Base-by-base conservation (phyloP, 2,888 invertebrate genomes). In the Pollenia labialis region DNA sequence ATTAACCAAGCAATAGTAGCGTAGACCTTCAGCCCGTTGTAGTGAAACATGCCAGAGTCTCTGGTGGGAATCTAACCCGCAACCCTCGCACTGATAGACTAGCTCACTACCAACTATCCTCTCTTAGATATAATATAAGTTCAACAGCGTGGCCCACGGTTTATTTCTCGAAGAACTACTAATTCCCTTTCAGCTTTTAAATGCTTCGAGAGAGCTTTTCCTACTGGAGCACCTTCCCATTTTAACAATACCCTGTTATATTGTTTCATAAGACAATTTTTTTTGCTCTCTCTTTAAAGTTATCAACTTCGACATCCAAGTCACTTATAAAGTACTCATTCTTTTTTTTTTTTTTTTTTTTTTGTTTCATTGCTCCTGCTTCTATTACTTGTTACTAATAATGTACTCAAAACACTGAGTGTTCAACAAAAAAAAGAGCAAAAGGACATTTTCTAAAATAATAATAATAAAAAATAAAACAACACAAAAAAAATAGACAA, bases 381-480 rank as follows among this genome's bases (percentile, higher is more conserved):
- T n/a, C 69, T 68, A 50, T n/a, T 42, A 71, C 79, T 80, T 75
- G 79, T 75, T 75, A 80, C 86, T 75, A 83, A 86, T 83, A 83
- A 83, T 79, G 69, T 76, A 66, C 75, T 83, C 74, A 52, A 75
- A 56, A 48, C 76, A 82, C 62, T 62, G 54, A 16, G 69, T 68
- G 46, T 68, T 66, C 42, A 69, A 75, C 52, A 56, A 16, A 79
- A 48, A 18, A 46, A 64, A 32, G 23, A 75, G 74, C 42, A 79
- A 75, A 82, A 82, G 79, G 85, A 82, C 82, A 85, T 56, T 75
- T 86, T 86, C 23, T 58, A 66, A 58, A 81, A 74, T 58, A 75
- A 58, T 32, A 46, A 54, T 32, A 32, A 64, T 8, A 69, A 54
- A 71, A 16, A 66, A n/a, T 4, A 58, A 58, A 48, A 32, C 32